These are phyloP conservation scores for Ophthalmolycus amberensis DNA, from an alignment of 2,113 vertebrate genomes.

Conservation along the genomic window DNA sequence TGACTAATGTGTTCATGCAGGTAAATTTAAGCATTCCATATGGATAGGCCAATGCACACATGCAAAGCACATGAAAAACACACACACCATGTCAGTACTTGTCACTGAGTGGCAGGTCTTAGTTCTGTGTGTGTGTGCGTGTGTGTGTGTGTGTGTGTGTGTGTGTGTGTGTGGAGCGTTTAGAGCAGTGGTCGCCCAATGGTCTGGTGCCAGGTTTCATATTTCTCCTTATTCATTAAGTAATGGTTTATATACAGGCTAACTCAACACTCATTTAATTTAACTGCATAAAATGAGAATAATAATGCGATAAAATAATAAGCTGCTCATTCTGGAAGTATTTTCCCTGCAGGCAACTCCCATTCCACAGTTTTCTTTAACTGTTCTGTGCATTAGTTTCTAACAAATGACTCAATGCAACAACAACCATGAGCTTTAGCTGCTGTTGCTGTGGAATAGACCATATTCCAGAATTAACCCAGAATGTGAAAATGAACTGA, in stretches of 20 bases:
- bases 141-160: background rate
- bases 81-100: background rate
- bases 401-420: background rate
- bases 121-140: background rate
- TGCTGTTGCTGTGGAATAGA: background rate
- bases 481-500: too few species aligned
- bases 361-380: background rate
- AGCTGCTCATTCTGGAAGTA: background rate
- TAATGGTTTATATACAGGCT: background rate
- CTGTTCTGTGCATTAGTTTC: background rate
- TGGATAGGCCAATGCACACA: background rate
- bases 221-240: background rate
- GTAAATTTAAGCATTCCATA: conserved; percentile 7
- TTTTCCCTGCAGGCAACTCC: background rate
- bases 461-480: too few species aligned
- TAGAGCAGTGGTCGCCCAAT: background rate
- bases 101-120: background rate
- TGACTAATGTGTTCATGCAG: background rate
- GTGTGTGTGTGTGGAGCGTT: background rate
- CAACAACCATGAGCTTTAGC: background rate
- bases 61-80: background rate
- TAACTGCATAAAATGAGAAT: background rate
- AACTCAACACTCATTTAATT: background rate
- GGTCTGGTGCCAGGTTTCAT: background rate
- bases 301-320: background rate